These are phyloP conservation scores for Corvus hawaiiensis DNA, from an alignment of 2,113 vertebrate genomes.

Conservation along the genomic window DNA sequence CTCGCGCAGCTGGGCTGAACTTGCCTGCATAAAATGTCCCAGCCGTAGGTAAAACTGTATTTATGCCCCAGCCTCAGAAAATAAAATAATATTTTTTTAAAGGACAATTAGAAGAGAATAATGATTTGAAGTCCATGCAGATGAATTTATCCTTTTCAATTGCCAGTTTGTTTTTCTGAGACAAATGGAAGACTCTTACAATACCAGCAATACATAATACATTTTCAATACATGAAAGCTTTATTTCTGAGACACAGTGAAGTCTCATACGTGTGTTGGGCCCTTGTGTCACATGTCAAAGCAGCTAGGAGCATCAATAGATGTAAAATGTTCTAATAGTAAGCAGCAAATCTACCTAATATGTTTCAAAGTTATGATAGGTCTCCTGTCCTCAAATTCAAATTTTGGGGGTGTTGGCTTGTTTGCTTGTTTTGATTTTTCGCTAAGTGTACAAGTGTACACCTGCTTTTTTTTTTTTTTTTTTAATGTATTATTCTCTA, in stretches of 20 bases:
- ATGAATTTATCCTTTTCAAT: background rate
- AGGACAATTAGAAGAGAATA: background rate
- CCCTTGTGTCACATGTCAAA: background rate
- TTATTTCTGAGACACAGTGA: background rate
- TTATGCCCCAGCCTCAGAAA: background rate
- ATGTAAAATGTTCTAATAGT: background rate
- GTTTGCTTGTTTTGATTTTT: background rate
- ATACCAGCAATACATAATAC: background rate
- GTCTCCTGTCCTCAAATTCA: background rate
- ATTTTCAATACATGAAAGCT: background rate
- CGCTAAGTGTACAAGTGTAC: background rate
- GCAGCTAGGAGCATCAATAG: background rate
- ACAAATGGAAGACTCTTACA: background rate
- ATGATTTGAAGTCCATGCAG: background rate
- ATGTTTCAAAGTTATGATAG: background rate
- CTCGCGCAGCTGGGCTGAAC: background rate
- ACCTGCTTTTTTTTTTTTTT: background rate
- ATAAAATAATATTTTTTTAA: background rate
- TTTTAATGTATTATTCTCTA: background rate
- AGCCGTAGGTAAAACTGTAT: background rate
- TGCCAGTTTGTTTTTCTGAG: background rate
- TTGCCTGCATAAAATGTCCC: background rate
- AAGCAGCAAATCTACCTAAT: background rate
- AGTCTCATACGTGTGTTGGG: background rate
- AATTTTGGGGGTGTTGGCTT: fast-evolving